A percentile compares a stretch with the other conserved stretches of the same genome.
Evolutionary conservation across 2,113 vertebrate genomes (phyloP).

Genomic region (Carettochelys insculpta): DNA sequence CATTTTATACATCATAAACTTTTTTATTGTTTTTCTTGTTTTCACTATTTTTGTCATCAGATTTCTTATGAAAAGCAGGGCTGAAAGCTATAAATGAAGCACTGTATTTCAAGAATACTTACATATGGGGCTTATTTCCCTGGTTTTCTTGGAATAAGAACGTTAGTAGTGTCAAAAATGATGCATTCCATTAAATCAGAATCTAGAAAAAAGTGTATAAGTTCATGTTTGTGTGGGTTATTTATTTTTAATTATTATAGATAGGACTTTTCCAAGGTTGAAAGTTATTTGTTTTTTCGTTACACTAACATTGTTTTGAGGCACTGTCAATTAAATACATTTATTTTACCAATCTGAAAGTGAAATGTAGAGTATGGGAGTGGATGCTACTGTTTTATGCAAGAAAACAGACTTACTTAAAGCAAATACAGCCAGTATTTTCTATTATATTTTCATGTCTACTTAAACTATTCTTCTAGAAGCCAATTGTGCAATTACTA

Average conservation of each 20-base stretch:
- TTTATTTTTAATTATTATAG: slow-evolving; percentile 52
- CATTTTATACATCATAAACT: slow-evolving; percentile 80
- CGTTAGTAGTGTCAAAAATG: slow-evolving; percentile 58
- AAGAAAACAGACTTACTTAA: background rate
- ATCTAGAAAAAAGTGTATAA: slow-evolving; percentile 13
- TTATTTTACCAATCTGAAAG: slow-evolving; percentile 10
- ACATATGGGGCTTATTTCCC: slow-evolving; percentile 48
- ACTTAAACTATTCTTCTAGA: background rate
- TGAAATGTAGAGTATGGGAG: background rate
- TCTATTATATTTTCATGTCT: background rate
- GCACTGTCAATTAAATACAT: background rate
- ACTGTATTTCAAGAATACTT: slow-evolving; percentile 66
- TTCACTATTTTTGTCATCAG: slow-evolving; percentile 69
- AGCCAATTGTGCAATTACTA: background rate
- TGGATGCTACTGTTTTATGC: background rate
- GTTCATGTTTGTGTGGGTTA: background rate
- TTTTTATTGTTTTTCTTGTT: slow-evolving; percentile 77
- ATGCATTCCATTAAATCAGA: slow-evolving; percentile 61
- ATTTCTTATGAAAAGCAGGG: slow-evolving; percentile 60
- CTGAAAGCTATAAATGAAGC: slow-evolving; percentile 71
- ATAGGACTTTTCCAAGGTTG: slow-evolving; percentile 47
- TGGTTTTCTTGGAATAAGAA: slow-evolving; percentile 41
- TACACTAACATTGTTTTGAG: background rate
- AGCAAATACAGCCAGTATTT: background rate
- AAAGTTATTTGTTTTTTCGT: slow-evolving; percentile 32